Conservation (phyloP, 2,888 invertebrate species). For the Chesias legatella region DNA sequence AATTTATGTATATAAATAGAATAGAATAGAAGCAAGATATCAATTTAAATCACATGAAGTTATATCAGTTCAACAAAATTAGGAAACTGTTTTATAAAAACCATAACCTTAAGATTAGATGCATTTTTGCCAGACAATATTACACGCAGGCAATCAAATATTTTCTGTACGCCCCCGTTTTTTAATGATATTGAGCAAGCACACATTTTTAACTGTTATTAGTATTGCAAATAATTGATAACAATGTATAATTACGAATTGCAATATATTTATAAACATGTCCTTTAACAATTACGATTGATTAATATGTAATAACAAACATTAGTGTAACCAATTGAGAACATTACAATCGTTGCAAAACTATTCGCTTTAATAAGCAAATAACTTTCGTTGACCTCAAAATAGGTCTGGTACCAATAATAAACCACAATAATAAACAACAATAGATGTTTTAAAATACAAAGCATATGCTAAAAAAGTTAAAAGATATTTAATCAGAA, state of each 20-base stretch:
- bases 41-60: no score
- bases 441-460: slow-evolving; percentile 9
- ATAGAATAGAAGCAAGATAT: no score
- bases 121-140: no score
- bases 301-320: slow-evolving; percentile 25
- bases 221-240: slow-evolving; percentile 6
- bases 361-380: slow-evolving; percentile 25
- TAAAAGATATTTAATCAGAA: no score
- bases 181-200: slow-evolving; percentile 3
- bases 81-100: no score
- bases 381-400: slow-evolving; percentile 40
- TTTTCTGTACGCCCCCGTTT: no score
- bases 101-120: no score
- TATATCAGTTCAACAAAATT: no score
- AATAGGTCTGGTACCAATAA: slow-evolving; percentile 21
- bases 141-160: no score
- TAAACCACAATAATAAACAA: no score
- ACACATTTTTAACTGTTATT: slow-evolving; percentile 5
- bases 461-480: neutral
- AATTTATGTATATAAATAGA: no score
- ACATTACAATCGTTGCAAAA: slow-evolving; percentile 32
- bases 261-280: slow-evolving; percentile 14
- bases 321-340: slow-evolving; percentile 27
- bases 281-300: slow-evolving; percentile 15
- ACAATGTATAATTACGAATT: slow-evolving; percentile 12